Conservation (phyloP, 2,113 vertebrate genomes). For the Dryoscopus gambensis region DNA sequence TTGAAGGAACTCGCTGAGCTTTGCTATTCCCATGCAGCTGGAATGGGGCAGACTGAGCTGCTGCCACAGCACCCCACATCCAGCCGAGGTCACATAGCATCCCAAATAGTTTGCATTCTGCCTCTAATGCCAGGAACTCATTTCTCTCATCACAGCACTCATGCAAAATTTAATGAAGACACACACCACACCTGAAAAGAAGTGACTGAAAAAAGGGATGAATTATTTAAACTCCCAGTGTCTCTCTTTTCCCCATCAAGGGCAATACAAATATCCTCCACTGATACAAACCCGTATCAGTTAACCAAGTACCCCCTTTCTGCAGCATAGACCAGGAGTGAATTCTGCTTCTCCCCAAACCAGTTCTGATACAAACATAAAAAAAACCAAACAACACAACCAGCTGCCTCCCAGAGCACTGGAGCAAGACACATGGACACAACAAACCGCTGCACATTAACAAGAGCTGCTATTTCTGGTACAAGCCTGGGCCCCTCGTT, state of each 20-base stretch:
- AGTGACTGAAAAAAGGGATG: background rate
- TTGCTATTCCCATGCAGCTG: background rate
- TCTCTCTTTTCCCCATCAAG: background rate
- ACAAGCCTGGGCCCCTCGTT: background rate
- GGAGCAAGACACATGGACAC: background rate
- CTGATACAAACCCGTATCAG: background rate
- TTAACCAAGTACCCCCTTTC: background rate
- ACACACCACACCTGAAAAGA: background rate
- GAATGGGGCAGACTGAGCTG: background rate
- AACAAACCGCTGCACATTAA: background rate
- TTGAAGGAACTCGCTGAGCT: background rate
- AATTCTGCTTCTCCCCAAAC: background rate
- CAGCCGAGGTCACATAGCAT: background rate
- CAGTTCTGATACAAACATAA: background rate
- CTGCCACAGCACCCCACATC: background rate
- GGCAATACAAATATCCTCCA: background rate
- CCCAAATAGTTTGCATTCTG: background rate
- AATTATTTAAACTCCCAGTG: background rate
- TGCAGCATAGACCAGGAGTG: background rate
- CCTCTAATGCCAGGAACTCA: background rate
- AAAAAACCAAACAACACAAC: background rate
- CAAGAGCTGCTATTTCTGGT: slow-evolving; percentile 19
- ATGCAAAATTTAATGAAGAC: background rate
- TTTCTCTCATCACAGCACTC: background rate
- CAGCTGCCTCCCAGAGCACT: background rate